phyloP scores from a whole-genome alignment of 2,113 vertebrate species.

The Pantherophis guttatus region DNA sequence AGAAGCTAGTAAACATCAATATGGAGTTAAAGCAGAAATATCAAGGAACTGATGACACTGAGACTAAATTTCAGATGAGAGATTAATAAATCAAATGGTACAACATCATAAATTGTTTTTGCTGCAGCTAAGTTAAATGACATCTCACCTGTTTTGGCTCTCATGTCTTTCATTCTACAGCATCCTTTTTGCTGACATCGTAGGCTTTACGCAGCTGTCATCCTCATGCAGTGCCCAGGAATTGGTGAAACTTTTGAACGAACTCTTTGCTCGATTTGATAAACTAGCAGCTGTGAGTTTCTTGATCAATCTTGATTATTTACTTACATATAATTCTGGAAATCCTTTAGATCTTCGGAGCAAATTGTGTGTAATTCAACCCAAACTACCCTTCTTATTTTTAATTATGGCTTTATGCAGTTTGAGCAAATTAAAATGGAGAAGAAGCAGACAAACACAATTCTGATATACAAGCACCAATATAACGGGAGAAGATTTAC shows the following conservation, averaged over 20 bases:
- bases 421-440: not conserved
- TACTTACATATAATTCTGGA: not conserved
- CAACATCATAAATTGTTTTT: not conserved
- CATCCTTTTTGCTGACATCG: constrained; percentile 95
- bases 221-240: constrained; percentile 91
- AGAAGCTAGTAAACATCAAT: not conserved
- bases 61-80: not conserved
- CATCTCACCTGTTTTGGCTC: not conserved
- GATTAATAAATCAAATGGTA: not conserved
- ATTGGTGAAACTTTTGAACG: constrained; percentile 92
- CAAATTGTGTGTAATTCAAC: not conserved
- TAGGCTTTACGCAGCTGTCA: constrained; percentile 94
- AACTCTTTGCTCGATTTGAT: constrained; percentile 92
- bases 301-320: not conserved
- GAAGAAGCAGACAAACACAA: not conserved
- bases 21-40: not conserved
- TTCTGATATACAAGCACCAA: not conserved
- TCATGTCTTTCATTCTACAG: constrained; percentile 59
- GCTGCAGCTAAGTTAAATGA: not conserved
- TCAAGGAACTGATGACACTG: not conserved
- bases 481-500: not conserved
- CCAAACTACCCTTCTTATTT: not conserved
- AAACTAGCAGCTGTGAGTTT: constrained; percentile 87
- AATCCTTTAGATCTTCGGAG: not conserved
- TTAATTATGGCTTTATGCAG: not conserved